Percentiles rank a stretch among this genome's conserved stretches.
Evolutionary conservation across 2,888 invertebrate genomes (phyloP).

Genomic region (Sepioteuthis lessoniana): DNA sequence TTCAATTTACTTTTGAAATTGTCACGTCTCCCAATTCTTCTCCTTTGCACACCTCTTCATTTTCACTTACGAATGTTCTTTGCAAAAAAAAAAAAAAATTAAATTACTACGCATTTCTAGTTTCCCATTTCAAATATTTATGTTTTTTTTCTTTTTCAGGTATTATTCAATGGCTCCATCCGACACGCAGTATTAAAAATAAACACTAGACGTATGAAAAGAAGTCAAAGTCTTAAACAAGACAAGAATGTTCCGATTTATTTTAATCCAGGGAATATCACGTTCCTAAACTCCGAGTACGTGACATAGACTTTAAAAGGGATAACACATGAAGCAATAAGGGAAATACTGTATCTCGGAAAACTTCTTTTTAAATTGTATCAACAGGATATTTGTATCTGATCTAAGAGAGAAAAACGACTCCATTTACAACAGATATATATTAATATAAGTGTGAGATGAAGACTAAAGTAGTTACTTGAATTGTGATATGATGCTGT

Average conservation of each 20-base stretch:
- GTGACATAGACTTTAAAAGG: background rate
- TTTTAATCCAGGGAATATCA: background rate
- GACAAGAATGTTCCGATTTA: background rate
- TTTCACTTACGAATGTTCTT: no score
- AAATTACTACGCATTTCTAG: no score
- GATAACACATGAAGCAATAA: background rate
- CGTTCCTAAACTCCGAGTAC: background rate
- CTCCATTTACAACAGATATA: background rate
- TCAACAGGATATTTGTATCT: background rate
- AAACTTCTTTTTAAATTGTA: background rate
- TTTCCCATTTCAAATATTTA: background rate
- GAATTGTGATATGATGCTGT: no score
- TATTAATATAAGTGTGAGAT: background rate
- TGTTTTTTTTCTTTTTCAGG: background rate
- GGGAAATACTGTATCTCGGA: background rate
- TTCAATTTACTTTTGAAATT: no score
- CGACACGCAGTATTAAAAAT: background rate
- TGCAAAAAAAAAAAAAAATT: no score
- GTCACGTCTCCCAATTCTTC: no score
- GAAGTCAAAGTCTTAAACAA: background rate
- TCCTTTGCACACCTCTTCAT: no score
- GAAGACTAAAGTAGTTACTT: background rate
- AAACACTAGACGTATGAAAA: background rate
- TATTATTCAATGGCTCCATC: background rate
- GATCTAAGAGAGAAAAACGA: background rate